Conservation (phyloP, 2,113 vertebrate species). For the Mesoclemmys tuberculata region DNA sequence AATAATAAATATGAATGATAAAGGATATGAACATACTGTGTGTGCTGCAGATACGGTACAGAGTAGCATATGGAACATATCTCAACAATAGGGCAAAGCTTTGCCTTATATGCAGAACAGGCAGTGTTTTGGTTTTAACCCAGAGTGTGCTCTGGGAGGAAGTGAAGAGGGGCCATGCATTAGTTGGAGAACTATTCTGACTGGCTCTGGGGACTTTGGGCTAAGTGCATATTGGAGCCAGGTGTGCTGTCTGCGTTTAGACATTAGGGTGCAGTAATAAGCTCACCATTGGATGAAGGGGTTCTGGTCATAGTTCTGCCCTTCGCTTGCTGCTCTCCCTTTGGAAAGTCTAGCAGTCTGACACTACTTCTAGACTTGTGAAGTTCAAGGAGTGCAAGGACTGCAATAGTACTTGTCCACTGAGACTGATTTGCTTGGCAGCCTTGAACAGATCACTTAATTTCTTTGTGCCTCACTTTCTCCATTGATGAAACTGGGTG, state of each 20-base stretch:
- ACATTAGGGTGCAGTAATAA: background rate
- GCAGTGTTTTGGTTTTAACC: background rate
- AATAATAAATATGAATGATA: background rate
- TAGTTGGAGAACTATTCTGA: background rate
- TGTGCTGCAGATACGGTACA: background rate
- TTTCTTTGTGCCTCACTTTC: background rate
- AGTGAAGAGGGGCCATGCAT: background rate
- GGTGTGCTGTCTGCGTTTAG: background rate
- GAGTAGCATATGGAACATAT: background rate
- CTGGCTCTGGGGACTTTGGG: background rate
- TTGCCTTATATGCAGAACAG: background rate
- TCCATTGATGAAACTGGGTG: background rate
- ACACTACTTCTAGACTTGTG: background rate
- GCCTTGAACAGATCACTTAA: background rate
- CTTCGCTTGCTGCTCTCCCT: background rate
- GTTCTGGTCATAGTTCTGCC: background rate
- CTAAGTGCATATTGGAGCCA: background rate
- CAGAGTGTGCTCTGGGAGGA: background rate
- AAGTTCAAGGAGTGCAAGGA: background rate
- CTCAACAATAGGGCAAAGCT: background rate
- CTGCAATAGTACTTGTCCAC: background rate
- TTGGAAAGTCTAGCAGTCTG: background rate
- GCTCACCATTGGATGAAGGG: background rate
- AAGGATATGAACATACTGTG: background rate
- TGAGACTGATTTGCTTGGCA: background rate